phyloP scores from a whole-genome alignment of 2,797 vertebrate species.

The Sus cebifrons region DNA sequence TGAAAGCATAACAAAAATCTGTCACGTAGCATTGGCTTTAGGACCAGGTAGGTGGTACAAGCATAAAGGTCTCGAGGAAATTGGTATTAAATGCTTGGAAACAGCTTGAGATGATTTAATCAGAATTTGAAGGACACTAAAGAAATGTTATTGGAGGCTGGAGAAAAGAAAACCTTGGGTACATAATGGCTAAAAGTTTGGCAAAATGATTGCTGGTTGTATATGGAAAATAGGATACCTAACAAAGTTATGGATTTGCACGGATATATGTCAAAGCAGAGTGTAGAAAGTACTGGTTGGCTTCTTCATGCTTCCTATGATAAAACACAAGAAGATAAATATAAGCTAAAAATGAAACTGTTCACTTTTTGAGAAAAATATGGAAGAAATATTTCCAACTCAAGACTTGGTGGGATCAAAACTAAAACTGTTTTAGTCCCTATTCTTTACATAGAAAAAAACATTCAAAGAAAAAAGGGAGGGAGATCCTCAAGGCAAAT shows the following conservation, averaged over 20 bases:
- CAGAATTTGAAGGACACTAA: neutral
- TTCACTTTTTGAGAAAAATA: neutral
- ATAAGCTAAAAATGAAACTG: neutral
- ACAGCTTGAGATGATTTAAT: neutral
- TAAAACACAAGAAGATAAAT: neutral
- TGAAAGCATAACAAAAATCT: neutral
- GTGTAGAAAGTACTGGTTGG: neutral
- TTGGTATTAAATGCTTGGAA: neutral
- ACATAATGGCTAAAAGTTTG: neutral
- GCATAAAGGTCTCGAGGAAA: neutral
- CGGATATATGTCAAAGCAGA: neutral
- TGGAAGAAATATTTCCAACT: neutral
- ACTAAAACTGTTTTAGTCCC: neutral
- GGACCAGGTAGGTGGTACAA: neutral
- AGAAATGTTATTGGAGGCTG: neutral
- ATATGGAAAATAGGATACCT: neutral
- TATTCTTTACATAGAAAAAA: neutral
- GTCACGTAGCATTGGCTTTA: neutral
- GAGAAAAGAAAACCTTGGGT: neutral
- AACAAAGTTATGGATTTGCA: neutral
- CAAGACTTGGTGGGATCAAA: neutral
- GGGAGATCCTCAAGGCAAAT: neutral
- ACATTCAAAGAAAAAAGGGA: neutral
- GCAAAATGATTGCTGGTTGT: neutral
- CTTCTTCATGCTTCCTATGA: neutral